Evolutionary conservation across 2,888 invertebrate species (phyloP).

Genomic region (Emesis castigata): DNA sequence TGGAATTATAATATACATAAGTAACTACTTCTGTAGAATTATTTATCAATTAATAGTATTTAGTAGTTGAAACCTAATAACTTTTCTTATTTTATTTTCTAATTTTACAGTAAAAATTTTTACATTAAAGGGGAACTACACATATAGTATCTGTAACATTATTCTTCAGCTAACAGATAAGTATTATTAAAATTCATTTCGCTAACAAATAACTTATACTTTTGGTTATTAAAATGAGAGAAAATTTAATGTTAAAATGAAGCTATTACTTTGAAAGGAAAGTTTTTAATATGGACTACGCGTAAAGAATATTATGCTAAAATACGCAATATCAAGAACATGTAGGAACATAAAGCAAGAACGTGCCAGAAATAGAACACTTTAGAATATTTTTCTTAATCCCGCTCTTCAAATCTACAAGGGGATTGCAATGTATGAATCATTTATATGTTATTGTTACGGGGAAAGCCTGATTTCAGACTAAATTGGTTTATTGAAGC

Average conservation of each 20-base stretch:
- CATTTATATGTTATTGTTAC: background rate
- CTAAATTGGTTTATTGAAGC: background rate
- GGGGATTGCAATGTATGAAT: background rate
- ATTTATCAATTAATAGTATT: no score
- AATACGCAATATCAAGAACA: slow-evolving; percentile 7
- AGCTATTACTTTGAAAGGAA: background rate
- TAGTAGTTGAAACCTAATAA: no score
- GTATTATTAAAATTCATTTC: no score
- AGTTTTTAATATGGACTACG: slow-evolving; percentile 1
- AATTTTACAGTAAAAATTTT: no score
- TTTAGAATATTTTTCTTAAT: slow-evolving; percentile 10
- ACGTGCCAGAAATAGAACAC: slow-evolving; percentile 5
- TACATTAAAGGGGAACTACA: no score
- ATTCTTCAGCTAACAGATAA: no score
- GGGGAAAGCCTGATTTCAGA: background rate
- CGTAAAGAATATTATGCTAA: slow-evolving; percentile 3
- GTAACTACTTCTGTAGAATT: no score
- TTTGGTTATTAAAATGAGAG: no score
- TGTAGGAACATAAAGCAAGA: slow-evolving; percentile 8
- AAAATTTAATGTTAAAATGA: background rate
- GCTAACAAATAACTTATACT: no score
- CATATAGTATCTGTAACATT: no score
- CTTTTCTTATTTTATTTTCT: no score
- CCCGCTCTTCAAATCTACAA: slow-evolving; percentile 4
- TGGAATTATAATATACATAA: no score